Conservation (phyloP, 2,113 vertebrate species). For the Chionodraco myersi region DNA sequence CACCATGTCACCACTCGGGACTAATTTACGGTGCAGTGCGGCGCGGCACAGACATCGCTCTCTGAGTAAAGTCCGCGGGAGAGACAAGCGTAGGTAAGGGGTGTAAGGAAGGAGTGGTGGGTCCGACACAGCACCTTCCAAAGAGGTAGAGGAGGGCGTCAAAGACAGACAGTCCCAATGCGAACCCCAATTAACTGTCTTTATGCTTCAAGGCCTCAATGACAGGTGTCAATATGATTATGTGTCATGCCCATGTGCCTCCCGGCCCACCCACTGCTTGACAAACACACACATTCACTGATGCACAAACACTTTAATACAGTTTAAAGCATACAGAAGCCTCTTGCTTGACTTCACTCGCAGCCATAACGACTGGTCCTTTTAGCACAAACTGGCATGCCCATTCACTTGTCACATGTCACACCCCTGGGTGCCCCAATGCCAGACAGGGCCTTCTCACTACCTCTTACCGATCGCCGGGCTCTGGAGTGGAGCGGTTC, state of each 20-base stretch:
- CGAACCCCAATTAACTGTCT: constrained; percentile 71
- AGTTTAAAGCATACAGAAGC: constrained; percentile 58
- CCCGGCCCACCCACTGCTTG: constrained; percentile 44
- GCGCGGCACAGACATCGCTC: constrained; percentile 69
- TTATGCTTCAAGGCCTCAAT: constrained; percentile 68
- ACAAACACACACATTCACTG: constrained; percentile 44
- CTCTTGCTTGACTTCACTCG: constrained; percentile 67
- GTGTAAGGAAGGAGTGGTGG: constrained; percentile 23
- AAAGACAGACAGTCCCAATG: constrained; percentile 20
- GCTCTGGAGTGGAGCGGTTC: constrained; percentile 53
- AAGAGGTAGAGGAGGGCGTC: constrained; percentile 40
- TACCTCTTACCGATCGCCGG: constrained; percentile 45
- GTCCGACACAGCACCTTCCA: constrained; percentile 42
- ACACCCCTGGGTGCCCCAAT: constrained; percentile 70
- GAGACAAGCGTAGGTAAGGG: constrained; percentile 36
- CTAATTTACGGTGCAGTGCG: constrained; percentile 83
- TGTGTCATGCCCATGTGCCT: constrained; percentile 50
- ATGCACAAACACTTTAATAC: constrained; percentile 70
- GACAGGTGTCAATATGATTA: constrained; percentile 77
- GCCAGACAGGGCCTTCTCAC: constrained; percentile 62
- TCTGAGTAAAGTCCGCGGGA: constrained; percentile 50
- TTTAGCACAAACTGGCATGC: constrained; percentile 55
- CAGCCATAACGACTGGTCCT: constrained; percentile 65
- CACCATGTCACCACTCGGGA: constrained; percentile 84
- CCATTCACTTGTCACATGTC: constrained; percentile 74